Base-by-base conservation (phyloP, 2,888 invertebrate genomes). In the Entomobrya multifasciata region DNA sequence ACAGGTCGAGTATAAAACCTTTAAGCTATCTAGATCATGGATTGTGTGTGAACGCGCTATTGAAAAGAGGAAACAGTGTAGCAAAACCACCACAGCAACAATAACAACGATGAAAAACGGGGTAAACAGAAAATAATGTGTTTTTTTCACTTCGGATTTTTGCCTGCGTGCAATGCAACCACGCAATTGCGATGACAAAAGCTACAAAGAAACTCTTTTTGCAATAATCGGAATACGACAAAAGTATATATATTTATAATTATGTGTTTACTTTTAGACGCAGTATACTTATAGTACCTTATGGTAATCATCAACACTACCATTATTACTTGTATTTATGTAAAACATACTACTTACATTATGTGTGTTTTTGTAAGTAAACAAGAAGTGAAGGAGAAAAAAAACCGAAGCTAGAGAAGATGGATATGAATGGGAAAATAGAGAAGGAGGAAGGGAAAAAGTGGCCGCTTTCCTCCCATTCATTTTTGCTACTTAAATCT, bases 1-100 rank as follows among this genome's bases (percentile, higher is more conserved):
- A 70, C 80, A 80, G 80, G 81, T 81, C 57, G 70, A 20, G 22
- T 65, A 70, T 72, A 81, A 72, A 81, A 81, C 70, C 81, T 72
- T 52, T 81, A 57, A 81, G 81, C 81, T 81, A 30, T 72, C 49
- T 49, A 27, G 49, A 52, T 72, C 72, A 70, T 15, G 70, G 70
- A 70, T 70, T 49, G 44, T 70, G 47, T 70, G 70, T 25, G n/a
- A 47, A 72, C 52, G 47, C 49, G 44, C 72, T 47, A 49, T 72
- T 49, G 41, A 17, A 55, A 55, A 22, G 17, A 41, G 65, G 41
- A 41, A 65, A 41, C 13, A 65, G 20, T 41, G 41, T 20, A n/a
- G 20, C 41, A 20, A 44, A 67, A 44, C 44, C 57, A 65, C 17
- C 27, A 67, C 30, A 36, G 60, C 4, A 67, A 44, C 65, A 67